phyloP scores from a whole-genome alignment of 2,113 vertebrate species.

The Proteles cristata region DNA sequence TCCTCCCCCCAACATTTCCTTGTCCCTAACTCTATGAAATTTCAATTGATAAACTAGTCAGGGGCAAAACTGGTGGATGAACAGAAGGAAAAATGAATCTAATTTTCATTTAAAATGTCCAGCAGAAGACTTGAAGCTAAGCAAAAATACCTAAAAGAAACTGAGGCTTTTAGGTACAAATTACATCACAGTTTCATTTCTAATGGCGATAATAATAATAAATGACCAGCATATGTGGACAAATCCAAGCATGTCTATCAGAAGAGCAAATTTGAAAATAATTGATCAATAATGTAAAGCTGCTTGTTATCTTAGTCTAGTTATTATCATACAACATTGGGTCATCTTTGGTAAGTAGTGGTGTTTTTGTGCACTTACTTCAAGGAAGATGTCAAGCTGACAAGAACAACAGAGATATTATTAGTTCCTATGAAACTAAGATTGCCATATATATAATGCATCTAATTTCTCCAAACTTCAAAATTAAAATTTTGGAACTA shows the following conservation, averaged over 20 bases:
- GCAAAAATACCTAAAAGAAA: not conserved
- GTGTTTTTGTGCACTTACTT: not conserved
- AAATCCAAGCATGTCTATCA: not conserved
- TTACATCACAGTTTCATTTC: not conserved
- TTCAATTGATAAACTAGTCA: not conserved
- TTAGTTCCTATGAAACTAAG: not conserved
- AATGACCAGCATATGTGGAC: not conserved
- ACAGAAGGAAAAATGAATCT: not conserved
- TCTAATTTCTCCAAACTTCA: slow-evolving; percentile 31
- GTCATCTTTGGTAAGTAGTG: not conserved
- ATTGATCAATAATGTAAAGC: not conserved
- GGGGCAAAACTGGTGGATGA: not conserved
- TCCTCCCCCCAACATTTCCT: not conserved
- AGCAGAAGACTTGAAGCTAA: not conserved
- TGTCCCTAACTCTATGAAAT: not conserved
- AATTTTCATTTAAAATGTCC: slow-evolving; percentile 3
- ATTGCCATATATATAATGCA: not conserved
- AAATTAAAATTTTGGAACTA: not conserved
- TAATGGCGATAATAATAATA: not conserved
- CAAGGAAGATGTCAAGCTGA: not conserved
- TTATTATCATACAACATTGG: not conserved
- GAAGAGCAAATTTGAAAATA: not conserved
- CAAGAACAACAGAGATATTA: not conserved
- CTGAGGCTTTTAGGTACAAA: not conserved
- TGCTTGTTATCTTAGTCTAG: not conserved